A percentile compares a stretch with the other conserved stretches of the same genome.
phyloP scores from a whole-genome alignment of 2,888 invertebrate genomes.

The Sinodicranocentrus sp. region DNA sequence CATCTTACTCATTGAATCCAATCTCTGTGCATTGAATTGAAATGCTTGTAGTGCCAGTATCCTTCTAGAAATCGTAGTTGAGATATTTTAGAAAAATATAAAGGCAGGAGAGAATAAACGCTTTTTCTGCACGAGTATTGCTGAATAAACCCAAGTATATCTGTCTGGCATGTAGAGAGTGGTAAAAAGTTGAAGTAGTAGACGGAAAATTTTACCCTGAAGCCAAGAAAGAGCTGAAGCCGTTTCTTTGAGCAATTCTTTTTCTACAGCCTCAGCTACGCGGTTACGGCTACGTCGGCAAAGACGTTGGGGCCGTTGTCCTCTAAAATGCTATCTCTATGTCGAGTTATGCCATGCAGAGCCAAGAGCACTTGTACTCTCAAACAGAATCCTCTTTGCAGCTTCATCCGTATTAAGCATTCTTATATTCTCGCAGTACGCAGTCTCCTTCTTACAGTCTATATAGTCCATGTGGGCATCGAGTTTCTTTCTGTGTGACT shows the following conservation, averaged over 20 bases:
- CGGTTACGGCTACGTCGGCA: constrained; percentile 50
- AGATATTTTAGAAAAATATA: too few species aligned
- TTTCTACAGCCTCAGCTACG: constrained; percentile 14
- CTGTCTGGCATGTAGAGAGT: constrained; percentile 14
- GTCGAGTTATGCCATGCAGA: constrained; percentile 15
- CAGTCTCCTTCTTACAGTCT: constrained; percentile 8
- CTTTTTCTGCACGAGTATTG: too few species aligned
- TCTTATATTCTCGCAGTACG: not conserved
- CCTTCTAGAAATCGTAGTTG: too few species aligned
- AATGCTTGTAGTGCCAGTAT: not conserved
- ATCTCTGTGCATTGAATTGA: not conserved
- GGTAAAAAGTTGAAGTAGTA: constrained; percentile 21
- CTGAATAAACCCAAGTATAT: too few species aligned
- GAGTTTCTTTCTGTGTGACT: not conserved
- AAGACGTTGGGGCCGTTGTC: constrained; percentile 67
- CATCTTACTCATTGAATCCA: not conserved
- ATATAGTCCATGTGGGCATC: constrained; percentile 7
- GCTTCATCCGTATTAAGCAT: too few species aligned
- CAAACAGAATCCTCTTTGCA: not conserved
- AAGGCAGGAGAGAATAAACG: too few species aligned
- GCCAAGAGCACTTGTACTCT: constrained; percentile 48
- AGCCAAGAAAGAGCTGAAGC: constrained; percentile 55
- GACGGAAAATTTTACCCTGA: constrained; percentile 49
- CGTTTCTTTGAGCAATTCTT: constrained; percentile 53
- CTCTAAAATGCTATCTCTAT: constrained; percentile 64